Evolutionary conservation across 2,113 vertebrate genomes (phyloP), one percentile per base, ranked within the genome.

Genomic region (Myxocyprinus asiaticus): DNA sequence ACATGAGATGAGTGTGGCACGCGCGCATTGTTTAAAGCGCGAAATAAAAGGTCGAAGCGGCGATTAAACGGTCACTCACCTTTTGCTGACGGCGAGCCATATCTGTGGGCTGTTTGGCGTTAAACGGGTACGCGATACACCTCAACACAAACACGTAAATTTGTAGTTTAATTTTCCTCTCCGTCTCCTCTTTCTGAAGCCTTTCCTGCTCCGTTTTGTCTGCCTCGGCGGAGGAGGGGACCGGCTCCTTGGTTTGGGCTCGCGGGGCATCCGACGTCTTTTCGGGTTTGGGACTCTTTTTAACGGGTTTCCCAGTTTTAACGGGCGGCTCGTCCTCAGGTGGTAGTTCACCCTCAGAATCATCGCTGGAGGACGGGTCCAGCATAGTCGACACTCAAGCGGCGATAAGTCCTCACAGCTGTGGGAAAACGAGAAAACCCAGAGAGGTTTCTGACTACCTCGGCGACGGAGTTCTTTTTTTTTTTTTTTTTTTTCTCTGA

Each of bases 281-380:
- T 67, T 80, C 82, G 8, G 85, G 66, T 80, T 81, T 88, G 90
- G 86, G 86, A 82, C 80, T 67, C 83, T 88, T 86, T 68, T 85
- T 80, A 78, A 53, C 53, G 67, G 81, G 50, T 81, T 80, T 85
- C 17, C 67, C 63, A 51, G 82, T 44, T 86, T 82, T 90, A 76
- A 70, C 42, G 5, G 90, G 84, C 81, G 85, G 87, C 48, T 95
- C 94, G 85, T 89, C 94, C 85, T 95, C 95, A 55, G 93, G 92
- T 81, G 93, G 89, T 65, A 94, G 91, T 83, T 96, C 96, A 72
- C 90, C 92, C 62, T 95, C 96, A 77, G 95, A 94, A 88, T 98
- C 97, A 47, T 98, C 97, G 89, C 97, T 98, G 86, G 97, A 98
- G 77, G 96, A 98, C 83, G 96, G 96, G 90, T 98, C 96, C 88